phyloP scores from a whole-genome alignment of 2,797 vertebrate species.

The Eidolon dupreanum region DNA sequence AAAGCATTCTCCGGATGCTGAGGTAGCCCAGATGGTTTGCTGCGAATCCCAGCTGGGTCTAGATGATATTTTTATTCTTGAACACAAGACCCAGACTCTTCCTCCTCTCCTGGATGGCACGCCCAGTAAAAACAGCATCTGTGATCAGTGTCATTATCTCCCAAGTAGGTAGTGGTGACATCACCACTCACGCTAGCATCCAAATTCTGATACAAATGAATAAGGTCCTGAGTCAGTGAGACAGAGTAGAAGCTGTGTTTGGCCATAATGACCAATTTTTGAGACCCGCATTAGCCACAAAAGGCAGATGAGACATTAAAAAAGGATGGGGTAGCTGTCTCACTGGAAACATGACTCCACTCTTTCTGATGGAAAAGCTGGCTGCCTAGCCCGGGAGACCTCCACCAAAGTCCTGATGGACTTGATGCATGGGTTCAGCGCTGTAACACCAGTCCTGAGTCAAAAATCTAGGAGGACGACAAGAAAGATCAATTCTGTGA shows the following conservation, averaged over 20 bases:
- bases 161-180: neutral
- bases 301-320: slow-evolving; percentile 93
- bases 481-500: slow-evolving; percentile 92
- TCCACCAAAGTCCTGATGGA: slow-evolving; percentile 93
- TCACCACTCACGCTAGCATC: neutral
- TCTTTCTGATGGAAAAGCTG: slow-evolving; percentile 91
- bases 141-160: neutral
- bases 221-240: slow-evolving; percentile 90
- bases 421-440: slow-evolving; percentile 92
- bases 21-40: neutral
- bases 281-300: slow-evolving; percentile 88
- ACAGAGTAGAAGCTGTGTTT: slow-evolving; percentile 92
- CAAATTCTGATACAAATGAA: slow-evolving; percentile 86
- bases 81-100: neutral
- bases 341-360: slow-evolving; percentile 92
- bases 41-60: neutral
- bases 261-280: slow-evolving; percentile 94
- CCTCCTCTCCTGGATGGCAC: neutral
- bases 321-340: slow-evolving; percentile 92
- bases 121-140: neutral
- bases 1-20: neutral
- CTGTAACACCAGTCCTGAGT: slow-evolving; percentile 90
- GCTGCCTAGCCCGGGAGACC: slow-evolving; percentile 91
- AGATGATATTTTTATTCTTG: neutral
- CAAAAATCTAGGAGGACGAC: slow-evolving; percentile 91